phyloP scores from a whole-genome alignment of 1,140 invertebrate species.

The Achatina immaculata region DNA sequence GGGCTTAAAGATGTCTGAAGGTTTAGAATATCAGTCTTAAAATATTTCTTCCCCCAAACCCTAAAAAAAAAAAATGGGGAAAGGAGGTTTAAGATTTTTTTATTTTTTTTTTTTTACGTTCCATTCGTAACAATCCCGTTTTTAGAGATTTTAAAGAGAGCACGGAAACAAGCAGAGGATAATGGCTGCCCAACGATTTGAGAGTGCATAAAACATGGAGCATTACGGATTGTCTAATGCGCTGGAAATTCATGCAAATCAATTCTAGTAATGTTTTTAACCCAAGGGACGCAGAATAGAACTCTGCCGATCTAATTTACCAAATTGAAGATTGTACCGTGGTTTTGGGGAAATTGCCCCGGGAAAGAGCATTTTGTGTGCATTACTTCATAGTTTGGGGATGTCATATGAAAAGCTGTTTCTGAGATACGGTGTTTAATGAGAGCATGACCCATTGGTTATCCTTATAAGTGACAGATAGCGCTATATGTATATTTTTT shows the following conservation, averaged over 20 bases:
- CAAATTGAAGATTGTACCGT: neutral
- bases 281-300: too few species aligned
- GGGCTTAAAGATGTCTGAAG: too few species aligned
- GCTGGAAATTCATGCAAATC: neutral
- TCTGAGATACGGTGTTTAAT: neutral
- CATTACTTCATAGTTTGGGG: too few species aligned
- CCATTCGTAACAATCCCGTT: too few species aligned
- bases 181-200: neutral
- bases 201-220: neutral
- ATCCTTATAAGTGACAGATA: neutral
- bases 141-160: neutral
- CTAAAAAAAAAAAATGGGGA: too few species aligned
- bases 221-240: neutral
- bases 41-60: too few species aligned
- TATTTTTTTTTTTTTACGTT: too few species aligned
- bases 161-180: neutral
- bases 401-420: too few species aligned
- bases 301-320: neutral
- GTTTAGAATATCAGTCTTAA: too few species aligned
- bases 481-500: too few species aligned
- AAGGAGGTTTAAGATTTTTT: too few species aligned
- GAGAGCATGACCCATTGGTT: neutral
- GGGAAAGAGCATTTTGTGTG: neutral
- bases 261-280: neutral
- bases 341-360: neutral